Evolutionary conservation across 2,113 vertebrate species (phyloP).

Genomic region (Melanerpes aurifrons): DNA sequence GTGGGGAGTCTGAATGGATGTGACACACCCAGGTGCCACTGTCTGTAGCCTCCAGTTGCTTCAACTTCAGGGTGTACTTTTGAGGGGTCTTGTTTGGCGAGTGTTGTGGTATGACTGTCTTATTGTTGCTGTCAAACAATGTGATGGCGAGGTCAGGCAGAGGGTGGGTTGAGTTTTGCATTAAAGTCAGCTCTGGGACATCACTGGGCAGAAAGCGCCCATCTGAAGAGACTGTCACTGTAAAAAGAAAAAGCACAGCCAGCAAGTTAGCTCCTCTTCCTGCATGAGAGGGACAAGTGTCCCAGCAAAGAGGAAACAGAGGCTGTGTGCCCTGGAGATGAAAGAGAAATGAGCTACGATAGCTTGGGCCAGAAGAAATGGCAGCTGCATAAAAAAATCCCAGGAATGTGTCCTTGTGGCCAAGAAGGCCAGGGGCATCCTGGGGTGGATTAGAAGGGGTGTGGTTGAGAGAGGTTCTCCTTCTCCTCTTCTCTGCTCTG

Average conservation of each 20-base stretch:
- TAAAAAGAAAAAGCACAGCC: neutral
- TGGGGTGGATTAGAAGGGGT: too few relatives aligned
- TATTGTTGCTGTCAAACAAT: neutral
- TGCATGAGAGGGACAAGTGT: neutral
- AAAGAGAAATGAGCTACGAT: neutral
- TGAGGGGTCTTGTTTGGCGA: fast-evolving
- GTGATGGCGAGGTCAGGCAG: neutral
- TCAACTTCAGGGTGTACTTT: neutral
- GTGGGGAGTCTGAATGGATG: neutral
- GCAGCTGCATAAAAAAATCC: neutral
- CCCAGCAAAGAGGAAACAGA: neutral
- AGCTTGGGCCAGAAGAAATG: neutral
- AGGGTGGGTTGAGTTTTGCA: neutral
- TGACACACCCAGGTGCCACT: slow-evolving; percentile 64
- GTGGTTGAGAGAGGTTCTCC: too few relatives aligned
- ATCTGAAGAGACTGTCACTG: neutral
- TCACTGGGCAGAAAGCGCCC: slow-evolving; percentile 36
- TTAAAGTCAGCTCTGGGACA: slow-evolving; percentile 33
- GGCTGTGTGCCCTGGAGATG: neutral
- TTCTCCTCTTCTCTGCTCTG: too few relatives aligned
- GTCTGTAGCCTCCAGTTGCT: neutral
- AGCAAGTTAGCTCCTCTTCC: neutral
- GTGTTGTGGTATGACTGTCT: fast-evolving
- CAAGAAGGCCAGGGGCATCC: too few relatives aligned
- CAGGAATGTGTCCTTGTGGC: neutral